phyloP scores from a whole-genome alignment of 2,113 vertebrate species.

The Salvator merianae region DNA sequence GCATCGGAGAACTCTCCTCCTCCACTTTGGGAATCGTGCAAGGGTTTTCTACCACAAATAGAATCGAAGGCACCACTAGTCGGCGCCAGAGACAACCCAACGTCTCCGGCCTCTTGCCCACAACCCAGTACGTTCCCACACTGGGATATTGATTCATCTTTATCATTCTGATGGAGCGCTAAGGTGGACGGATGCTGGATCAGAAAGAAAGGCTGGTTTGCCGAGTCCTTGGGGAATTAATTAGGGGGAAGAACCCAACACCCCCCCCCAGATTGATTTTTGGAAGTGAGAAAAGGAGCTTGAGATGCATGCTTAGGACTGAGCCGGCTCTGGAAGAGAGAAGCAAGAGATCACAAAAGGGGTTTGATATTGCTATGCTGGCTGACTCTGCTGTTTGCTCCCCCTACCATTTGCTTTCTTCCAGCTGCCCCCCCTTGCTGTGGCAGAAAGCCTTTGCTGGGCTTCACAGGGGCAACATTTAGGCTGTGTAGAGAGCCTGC shows the following conservation, averaged over 20 bases:
- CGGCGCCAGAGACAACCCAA: neutral
- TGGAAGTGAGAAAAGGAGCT: fast-evolving
- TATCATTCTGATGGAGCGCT: neutral
- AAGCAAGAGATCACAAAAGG: neutral
- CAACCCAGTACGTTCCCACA: too few species aligned
- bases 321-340: neutral
- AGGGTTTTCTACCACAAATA: neutral
- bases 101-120: neutral
- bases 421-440: too few species aligned
- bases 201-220: neutral
- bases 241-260: neutral
- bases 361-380: neutral
- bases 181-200: neutral
- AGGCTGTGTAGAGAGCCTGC: too few species aligned
- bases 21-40: too few species aligned
- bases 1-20: too few species aligned
- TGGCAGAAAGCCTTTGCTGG: too few species aligned
- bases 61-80: neutral
- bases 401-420: too few species aligned
- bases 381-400: too few species aligned
- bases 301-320: neutral
- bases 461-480: too few species aligned
- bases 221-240: fast-evolving
- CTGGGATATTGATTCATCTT: fast-evolving
- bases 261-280: neutral